Evolutionary conservation across 2,113 vertebrate species (phyloP).

Genomic region (Falco punctatus): DNA sequence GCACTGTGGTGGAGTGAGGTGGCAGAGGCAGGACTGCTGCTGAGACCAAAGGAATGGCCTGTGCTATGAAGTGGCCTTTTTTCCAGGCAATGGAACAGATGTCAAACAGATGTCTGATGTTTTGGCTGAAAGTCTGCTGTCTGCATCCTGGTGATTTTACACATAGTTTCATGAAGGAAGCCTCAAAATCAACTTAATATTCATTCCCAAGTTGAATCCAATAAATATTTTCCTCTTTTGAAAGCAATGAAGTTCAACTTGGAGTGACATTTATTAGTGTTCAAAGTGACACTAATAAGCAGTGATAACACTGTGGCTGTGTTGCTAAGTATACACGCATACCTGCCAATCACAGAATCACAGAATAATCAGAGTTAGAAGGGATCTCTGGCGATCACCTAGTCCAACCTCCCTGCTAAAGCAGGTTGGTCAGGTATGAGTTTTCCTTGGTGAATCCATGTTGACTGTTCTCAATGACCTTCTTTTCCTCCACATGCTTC

Average conservation of each 20-base stretch:
- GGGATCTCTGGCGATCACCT: too few relatives aligned
- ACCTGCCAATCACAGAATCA: neutral
- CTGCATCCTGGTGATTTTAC: neutral
- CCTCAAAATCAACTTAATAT: neutral
- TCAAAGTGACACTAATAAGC: neutral
- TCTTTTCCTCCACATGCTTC: too few relatives aligned
- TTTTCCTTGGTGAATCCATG: too few relatives aligned
- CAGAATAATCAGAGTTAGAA: too few relatives aligned
- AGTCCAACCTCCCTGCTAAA: too few relatives aligned
- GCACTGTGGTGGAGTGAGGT: neutral
- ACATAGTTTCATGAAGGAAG: neutral
- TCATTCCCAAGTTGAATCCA: neutral
- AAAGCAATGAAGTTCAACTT: neutral
- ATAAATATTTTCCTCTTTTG: neutral
- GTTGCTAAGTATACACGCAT: neutral
- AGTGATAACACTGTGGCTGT: neutral
- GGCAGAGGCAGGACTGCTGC: neutral
- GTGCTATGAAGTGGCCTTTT: neutral
- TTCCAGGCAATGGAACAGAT: neutral
- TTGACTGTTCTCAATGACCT: too few relatives aligned
- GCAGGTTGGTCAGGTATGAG: too few relatives aligned
- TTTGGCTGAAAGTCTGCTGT: neutral
- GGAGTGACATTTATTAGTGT: neutral
- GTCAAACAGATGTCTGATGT: neutral
- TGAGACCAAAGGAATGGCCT: fast-evolving